Evolutionary conservation across 1,140 invertebrate genomes (phyloP), one percentile per base, ranked within the genome.

Genomic region (Drosophila kanapiae): DNA sequence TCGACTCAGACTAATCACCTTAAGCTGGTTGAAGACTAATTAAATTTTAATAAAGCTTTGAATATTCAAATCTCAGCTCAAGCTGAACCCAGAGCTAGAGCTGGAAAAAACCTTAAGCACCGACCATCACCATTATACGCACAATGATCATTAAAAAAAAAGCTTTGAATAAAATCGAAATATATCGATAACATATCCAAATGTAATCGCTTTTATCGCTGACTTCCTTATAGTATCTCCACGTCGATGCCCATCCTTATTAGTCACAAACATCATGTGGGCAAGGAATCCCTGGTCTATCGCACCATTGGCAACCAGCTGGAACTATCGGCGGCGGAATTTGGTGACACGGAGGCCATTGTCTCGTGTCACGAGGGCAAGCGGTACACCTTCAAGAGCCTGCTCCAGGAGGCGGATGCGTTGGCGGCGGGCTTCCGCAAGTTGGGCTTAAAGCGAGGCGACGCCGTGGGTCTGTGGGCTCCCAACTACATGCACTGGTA

Each of bases 401-500:
- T 97, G 0, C 74, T 96, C 6, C 87, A 93, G 29, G 93, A 96
- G 85, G 96, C 94, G 1, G 96, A 99, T 83, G 94, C 95, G 35
- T 84, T 99, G 2, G 98, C 97, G 4, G 96, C 96, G 14, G 97
- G 97, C 2, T 93, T 99, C 0, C 91, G 95, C 43, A 94, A 95
- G 29, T 85, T 98, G 11, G 98, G 98, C 0, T 91, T 99, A 11
- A 88, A 95, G 67, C 94, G 93, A 54, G 98, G 97, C 0, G 98
- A 99, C 86, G 92, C 96, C 8, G 80, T 99, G 4, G 98, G 96
- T 0, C 94, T 99, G 13, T 99, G 97, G 97, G 95, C 96, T 0
- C 97, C 98, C 1, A 99, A 99, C 93, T 94, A 94, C 29, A 87
- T 95, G 7, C 96, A 97, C 83, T 99, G 98, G 98, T 94, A 97